Base-by-base conservation (phyloP, 2,888 invertebrate species). In the Aphodius granarius region DNA sequence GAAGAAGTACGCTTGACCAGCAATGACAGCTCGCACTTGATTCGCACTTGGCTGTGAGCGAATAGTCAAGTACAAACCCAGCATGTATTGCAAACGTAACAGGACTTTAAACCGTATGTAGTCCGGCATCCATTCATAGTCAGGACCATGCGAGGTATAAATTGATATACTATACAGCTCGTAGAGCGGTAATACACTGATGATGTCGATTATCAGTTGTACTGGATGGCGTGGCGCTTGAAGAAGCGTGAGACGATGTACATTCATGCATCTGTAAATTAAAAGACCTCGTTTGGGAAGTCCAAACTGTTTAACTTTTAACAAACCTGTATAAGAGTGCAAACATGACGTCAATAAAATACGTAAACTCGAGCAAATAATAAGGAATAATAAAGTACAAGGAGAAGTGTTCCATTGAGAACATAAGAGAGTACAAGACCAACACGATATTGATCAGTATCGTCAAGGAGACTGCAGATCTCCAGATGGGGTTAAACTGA, bases 141-240 rank as follows among this genome's bases (percentile, higher is more conserved):
- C 70, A 18, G 16, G 63, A 1, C 76, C 76, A 22, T 23, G 15
- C 15, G 76, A 73, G 18, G 72, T 73, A 9, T 71, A 23, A 63
- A 72, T 70, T 63, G 79, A 63, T 16, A 77, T 66, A n/a, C 72
- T 63, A 22, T 76, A 77, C 3, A 76, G 13, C 71, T 78, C 77
- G 71, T 79, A 77, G 43, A 77, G 20, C 0, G 80, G 80, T 15
- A 79, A 43, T 9, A 79, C 63, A 3, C 78, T 75, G 43, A 79
- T 73, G 13, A 78, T 63, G 16, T 80, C 79, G 0, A 79, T 18
- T 1, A 72, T 16, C 63, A 80, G 63, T 9, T 64, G 66, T 5
- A 77, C 13, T 3, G 73, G 22, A 22, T 66, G 62, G 15, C 78
- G 78, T 5, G 79, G 78, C 17, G 43, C 19, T 71, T 77, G 20